Evolutionary conservation across 2,113 vertebrate species (phyloP).

Genomic region (Nematolebias whitei): DNA sequence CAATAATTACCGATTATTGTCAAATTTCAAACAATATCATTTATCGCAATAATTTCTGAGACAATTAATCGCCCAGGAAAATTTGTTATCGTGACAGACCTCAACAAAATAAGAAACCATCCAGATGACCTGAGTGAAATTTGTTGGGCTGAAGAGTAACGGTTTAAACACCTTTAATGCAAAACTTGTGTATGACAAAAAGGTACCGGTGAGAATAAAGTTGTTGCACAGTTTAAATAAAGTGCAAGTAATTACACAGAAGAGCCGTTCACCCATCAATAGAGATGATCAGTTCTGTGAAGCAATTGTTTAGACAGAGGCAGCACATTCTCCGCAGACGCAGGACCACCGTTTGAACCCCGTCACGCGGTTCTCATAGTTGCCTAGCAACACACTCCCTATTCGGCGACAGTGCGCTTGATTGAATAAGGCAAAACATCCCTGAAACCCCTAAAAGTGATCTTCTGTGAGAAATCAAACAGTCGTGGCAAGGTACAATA

Average conservation of each 20-base stretch:
- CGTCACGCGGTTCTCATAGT: conserved; percentile 73
- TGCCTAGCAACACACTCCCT: conserved; percentile 80
- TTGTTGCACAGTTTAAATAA: background rate
- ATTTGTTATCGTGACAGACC: too few relatives aligned
- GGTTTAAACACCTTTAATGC: too few relatives aligned
- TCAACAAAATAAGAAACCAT: too few relatives aligned
- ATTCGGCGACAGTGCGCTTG: conserved; percentile 67
- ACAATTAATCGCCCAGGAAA: too few relatives aligned
- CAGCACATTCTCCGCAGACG: conserved; percentile 40
- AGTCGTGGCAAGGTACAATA: conserved; percentile 50
- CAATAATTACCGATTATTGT: too few relatives aligned
- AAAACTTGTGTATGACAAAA: background rate
- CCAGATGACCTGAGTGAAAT: too few relatives aligned
- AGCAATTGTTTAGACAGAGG: conserved; percentile 17
- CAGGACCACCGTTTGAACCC: conserved; percentile 70
- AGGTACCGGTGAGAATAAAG: too few relatives aligned
- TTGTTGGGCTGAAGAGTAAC: too few relatives aligned
- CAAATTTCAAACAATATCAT: too few relatives aligned
- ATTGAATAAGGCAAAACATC: conserved; percentile 73
- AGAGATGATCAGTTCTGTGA: conserved; percentile 1
- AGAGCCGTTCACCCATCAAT: conserved; percentile 14
- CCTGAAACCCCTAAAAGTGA: conserved; percentile 70
- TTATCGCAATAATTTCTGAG: too few relatives aligned
- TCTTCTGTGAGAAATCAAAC: conserved; percentile 71
- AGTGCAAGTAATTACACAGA: conserved; percentile 19